Base-by-base conservation (phyloP, 2,888 invertebrate genomes). In the Isotomurus palustris region DNA sequence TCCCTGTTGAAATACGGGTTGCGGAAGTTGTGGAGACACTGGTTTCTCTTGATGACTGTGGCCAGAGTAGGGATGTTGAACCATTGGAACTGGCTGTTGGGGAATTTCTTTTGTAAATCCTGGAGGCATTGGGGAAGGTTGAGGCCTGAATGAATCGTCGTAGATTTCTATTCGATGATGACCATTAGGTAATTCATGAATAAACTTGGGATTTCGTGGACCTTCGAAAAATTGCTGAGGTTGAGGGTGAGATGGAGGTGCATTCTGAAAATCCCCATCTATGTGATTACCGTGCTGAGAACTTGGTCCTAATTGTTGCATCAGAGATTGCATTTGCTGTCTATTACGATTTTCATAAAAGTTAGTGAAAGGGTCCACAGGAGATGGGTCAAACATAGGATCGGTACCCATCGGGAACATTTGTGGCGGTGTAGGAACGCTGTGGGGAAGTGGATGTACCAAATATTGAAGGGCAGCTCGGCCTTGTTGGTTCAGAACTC, bases 391-490 rank as follows among this genome's bases (percentile, higher is more conserved):
- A 25, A 67, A 62, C 10, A 50, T 35, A 17, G 24, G 25, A 14
- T 28, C 45, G 17, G 38, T 40, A 6, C 47, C 27, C 36, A 69
- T 67, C 14, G 58, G 58, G 4, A 58, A 29, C 6, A 63, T 28
- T 38, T 61, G 40, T 8, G 70, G 68, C 22, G 68, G 70, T 1
- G 70, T 67, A 12, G 70, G 70, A 6, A 59, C 64, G 29, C 54
- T 64, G 29, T 63, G 53, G 4, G 68, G 64, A 1, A 61, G 36
- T 8, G 68, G 64, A 28, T 67, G 67, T 38, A 70, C 64, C 5
- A 67, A 43, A 45, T 70, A 70, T 52, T 70, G 68, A 1, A 70
- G 53, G 2, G 66, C 60, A 1, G 64, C 62, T 21, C 66, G 58
- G 21, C 67, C 67, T 32, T 64, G 35, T 2, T 62, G 56, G 22